Evolutionary conservation across 2,113 vertebrate genomes (phyloP), one percentile per base, ranked within the genome.

Genomic region (Potamarius usumacintae): DNA sequence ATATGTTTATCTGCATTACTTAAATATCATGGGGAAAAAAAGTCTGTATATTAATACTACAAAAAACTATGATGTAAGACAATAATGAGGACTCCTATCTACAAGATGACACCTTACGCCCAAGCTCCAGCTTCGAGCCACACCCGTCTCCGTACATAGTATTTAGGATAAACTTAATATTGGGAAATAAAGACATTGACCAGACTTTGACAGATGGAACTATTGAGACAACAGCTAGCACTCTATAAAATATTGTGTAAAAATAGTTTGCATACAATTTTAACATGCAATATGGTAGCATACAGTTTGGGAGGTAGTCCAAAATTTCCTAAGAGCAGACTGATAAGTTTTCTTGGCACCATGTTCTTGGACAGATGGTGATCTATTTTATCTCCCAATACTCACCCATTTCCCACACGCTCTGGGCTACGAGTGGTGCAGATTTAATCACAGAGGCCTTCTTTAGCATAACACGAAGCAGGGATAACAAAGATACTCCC

Each of bases 381-480:
- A 88, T 93, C 90, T 90, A 91, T 93, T 91, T 92, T 90, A 87
- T 90, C 90, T 90, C 80, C 91, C 91, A 71, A 91, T 86, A 91
- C 91, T 90, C 80, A 86, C 86, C 81, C 89, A 87, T 88, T 88
- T 20, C 91, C 89, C 85, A 87, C 60, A 69, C 50, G 18, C 87
- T 86, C 30, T 80, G 15, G 74, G 30, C 63, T 80, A 92, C 85
- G 11, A 90, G 89, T 88, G 89, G 87, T 90, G 90, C 89, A 88
- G 85, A 88, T 69, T 86, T 83, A 83, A 79, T 88, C 86, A 90
- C 18, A 1, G 42, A 42, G 71, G 52, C 50, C 71, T 83, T 63
- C 48, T 76, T 87, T 87, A 88, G 50, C 30, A 77, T 77, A 88
- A 82, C 34, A 53, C 17, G 5, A 86, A 87, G 77, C 48, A 83